Base-by-base conservation (phyloP, 1,140 invertebrate species). In the Ceratina japonica region DNA sequence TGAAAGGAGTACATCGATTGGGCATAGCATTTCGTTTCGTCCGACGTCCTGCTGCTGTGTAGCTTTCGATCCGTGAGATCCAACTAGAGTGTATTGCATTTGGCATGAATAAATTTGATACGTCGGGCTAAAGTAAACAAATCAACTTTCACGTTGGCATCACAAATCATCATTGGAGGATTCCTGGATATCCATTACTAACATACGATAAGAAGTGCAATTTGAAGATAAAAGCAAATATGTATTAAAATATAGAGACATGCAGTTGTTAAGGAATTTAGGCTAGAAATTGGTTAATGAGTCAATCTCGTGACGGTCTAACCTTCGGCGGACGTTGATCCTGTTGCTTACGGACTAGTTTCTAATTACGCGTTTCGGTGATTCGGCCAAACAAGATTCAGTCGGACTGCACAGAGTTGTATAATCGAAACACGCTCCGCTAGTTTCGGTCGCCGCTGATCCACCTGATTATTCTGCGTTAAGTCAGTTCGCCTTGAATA, bases 341-440 rank as follows among this genome's bases (percentile, higher is more conserved):
- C 31, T 16, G n/a, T 44, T 51, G 69, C 15, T 58, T 15, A 80
- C 75, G 37, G 31, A 59, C 37, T 59, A 27, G 16, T n/a, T 65
- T 51, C 24, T 72, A 78, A 81, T 78, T 78, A 81, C 59, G 51
- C 66, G 52, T 80, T 71, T 80, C 64, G 31, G 24, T 27, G 37
- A 81, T 71, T 78, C 70, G 64, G 58, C 59, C 52, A 54, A 70
- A 65, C 75, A 58, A 52, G 44, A 54, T 78, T 3, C 18, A 12
- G 52, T 4, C 58, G 27, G 44, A 65, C 24, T 27, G 44, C 8
- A n/a, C 44, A 13, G 15, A 20, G 52, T 27, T 58, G 54, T 15
- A 16, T 22, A 58, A 71, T 71, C 27, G 69, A 71, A 71, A 5
- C 15, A 59, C 4, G 20, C 13, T 0, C n/a, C n/a, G n/a, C 1